Evolutionary conservation across 2,888 invertebrate species (phyloP).

Genomic region (Nomada fabriciana): DNA sequence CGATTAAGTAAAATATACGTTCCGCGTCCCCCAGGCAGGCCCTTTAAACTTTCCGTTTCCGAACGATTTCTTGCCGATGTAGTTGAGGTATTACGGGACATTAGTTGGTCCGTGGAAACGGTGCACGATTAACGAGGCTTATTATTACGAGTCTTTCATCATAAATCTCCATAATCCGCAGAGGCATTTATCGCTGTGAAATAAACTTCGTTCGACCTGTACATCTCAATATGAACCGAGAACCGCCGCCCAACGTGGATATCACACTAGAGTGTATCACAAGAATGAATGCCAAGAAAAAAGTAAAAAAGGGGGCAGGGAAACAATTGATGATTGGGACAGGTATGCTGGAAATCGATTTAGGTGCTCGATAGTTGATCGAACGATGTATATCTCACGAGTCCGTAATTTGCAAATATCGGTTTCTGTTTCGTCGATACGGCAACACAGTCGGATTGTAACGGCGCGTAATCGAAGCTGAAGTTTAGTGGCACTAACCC

Average conservation of each 20-base stretch:
- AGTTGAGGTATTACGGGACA: constrained; percentile 25
- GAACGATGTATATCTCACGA: not conserved
- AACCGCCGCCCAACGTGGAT: not conserved
- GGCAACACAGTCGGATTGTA: constrained; percentile 40
- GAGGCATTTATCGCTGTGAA: constrained; percentile 24
- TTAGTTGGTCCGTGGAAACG: constrained; percentile 33
- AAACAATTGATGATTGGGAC: not conserved
- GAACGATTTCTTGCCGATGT: constrained; percentile 26
- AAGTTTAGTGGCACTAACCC: constrained; percentile 74
- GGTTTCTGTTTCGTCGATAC: not conserved
- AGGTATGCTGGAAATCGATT: not conserved
- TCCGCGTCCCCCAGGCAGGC: constrained; percentile 28
- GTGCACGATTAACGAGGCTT: constrained; percentile 36
- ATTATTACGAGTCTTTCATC: constrained; percentile 51
- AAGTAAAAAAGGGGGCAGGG: not conserved
- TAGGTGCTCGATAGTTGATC: not conserved
- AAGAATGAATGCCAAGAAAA: too few relatives aligned
- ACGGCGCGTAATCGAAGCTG: constrained; percentile 67
- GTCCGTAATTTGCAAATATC: constrained; percentile 22
- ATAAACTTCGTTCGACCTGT: not conserved
- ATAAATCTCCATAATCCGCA: constrained; percentile 52
- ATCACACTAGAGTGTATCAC: too few relatives aligned
- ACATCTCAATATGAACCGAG: constrained; percentile 30
- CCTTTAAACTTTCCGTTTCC: constrained; percentile 47
- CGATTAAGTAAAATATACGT: constrained; percentile 70